Evolutionary conservation across 2,888 invertebrate species (phyloP), one percentile per base, ranked within the genome.

Genomic region (Beris morrisii): DNA sequence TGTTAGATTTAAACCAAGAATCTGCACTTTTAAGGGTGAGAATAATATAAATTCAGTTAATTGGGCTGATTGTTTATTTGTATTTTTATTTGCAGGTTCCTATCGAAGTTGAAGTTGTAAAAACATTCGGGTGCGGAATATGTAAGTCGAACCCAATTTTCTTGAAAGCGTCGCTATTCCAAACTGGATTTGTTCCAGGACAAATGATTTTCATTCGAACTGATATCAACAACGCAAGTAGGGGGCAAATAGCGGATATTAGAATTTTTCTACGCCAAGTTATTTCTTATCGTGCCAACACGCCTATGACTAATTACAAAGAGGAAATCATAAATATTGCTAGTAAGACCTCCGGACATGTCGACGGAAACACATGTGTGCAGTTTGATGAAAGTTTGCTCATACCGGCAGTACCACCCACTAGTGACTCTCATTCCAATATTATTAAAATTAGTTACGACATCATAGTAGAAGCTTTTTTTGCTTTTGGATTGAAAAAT

Each of bases 1-100:
- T 87, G 12, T 81, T 91, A 72, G 92, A 92, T 79, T 82, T 93
- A 69, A 92, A 92, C 80, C 82, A 56, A 45, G 68, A 67, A 30
- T 48, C 58, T 13, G 88, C 73, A 57, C 54, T 76, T 55, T 68
- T 79, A 3, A 74, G 76, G 38, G 78, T 79, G 67, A 57, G 12
- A 43, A n/a, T n/a, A 12, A 11, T 52, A 7, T 38, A 9, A 38
- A 38, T 38, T 1, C 38, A 45, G 11, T 15, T 15, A 48, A 48
- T 15, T 2, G 2, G 45, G 38, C 2, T 9, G 9, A 38, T 38
- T 38, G 38, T 3, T 38, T 38, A 38, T 38, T 22, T 22, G 22
- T 22, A 22, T 22, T 22, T 22, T 2, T 22, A n/a, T 45, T 63
- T 54, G 11, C 31, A 65, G 65, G 1, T 56, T 11, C 68, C 68